Conservation (phyloP, 2,888 invertebrate species). For the Synergus laeviventris region DNA sequence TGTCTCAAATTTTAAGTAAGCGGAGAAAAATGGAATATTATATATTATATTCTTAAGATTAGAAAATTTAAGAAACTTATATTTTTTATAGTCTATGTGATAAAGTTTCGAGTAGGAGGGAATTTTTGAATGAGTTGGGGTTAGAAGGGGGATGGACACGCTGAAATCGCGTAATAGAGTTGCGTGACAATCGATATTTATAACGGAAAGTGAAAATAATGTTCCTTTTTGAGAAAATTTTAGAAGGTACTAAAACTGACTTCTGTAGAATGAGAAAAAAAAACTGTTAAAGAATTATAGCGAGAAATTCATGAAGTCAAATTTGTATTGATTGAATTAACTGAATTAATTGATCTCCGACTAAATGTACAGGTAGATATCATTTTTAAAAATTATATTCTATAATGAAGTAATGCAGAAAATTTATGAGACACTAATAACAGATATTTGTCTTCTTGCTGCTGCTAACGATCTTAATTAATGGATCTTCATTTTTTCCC, state of each 20-base stretch:
- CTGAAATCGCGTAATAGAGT: background rate
- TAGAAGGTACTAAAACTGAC: background rate
- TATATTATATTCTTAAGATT: background rate
- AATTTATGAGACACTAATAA: background rate
- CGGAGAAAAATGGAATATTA: background rate
- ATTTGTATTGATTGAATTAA: background rate
- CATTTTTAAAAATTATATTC: background rate
- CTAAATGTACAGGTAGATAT: background rate
- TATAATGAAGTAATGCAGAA: background rate
- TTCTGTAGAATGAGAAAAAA: background rate
- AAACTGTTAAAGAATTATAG: background rate
- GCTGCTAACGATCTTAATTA: background rate
- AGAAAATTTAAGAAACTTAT: background rate
- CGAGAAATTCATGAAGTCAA: background rate
- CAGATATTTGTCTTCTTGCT: background rate
- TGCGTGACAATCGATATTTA: background rate
- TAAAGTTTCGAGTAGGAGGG: background rate
- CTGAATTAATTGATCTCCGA: background rate
- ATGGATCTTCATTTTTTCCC: background rate
- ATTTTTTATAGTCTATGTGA: background rate
- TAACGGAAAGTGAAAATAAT: conserved; percentile 4
- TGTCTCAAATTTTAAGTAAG: conserved; percentile 11
- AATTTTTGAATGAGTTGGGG: background rate
- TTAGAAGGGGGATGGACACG: background rate
- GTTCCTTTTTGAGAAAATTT: background rate